Conservation (phyloP, 2,797 vertebrate genomes). For the Lemur catta region DNA sequence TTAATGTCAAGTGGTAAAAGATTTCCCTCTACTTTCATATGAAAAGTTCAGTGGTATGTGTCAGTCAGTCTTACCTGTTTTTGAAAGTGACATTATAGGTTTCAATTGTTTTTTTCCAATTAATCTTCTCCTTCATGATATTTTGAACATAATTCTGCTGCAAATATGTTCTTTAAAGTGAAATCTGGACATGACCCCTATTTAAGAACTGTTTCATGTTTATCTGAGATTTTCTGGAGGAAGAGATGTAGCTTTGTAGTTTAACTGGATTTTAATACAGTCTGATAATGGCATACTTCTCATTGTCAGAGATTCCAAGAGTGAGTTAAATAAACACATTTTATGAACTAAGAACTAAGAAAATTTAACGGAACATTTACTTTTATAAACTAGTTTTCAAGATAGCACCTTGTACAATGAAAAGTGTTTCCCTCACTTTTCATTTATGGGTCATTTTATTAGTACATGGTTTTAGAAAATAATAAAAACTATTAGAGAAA, state of each 20-base stretch:
- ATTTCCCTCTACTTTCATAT: slow-evolving; percentile 9
- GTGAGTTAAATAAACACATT: slow-evolving; percentile 35
- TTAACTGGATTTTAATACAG: slow-evolving; percentile 29
- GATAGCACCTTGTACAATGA: neutral
- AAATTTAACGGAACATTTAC: slow-evolving; percentile 41
- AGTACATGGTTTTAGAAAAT: neutral
- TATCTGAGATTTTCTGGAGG: neutral
- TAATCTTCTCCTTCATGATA: slow-evolving; percentile 20
- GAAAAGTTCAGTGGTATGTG: slow-evolving; percentile 10
- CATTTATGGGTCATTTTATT: slow-evolving; percentile 23
- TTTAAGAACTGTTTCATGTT: slow-evolving; percentile 15
- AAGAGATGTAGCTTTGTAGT: neutral
- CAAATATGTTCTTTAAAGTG: slow-evolving; percentile 39
- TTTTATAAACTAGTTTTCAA: slow-evolving; percentile 46
- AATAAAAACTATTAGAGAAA: neutral
- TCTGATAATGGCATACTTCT: slow-evolving; percentile 8
- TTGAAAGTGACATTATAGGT: neutral
- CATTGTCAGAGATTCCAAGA: slow-evolving; percentile 27
- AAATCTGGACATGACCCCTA: neutral
- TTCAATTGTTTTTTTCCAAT: slow-evolving; percentile 41
- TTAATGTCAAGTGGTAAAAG: slow-evolving; percentile 54
- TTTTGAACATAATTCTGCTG: neutral
- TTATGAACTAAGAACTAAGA: slow-evolving; percentile 47
- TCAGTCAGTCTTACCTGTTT: slow-evolving; percentile 1
- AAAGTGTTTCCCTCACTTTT: neutral